A percentile compares a stretch with the other conserved stretches of the same genome.
Evolutionary conservation across 2,888 invertebrate species (phyloP).

Genomic region (Parnassius glacialis): DNA sequence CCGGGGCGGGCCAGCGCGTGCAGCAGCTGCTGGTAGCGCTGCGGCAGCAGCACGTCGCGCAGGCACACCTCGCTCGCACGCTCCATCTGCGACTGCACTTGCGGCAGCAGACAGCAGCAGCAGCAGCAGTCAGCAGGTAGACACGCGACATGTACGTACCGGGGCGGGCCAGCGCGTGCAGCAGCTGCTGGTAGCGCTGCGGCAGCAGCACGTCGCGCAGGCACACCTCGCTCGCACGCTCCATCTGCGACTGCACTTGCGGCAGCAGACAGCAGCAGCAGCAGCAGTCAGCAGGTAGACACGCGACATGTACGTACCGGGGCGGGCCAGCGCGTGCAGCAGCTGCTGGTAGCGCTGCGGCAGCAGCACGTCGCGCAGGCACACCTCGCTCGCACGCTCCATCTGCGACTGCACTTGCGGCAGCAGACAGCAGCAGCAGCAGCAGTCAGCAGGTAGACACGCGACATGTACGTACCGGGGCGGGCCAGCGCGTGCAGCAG

Average conservation of each 20-base stretch:
- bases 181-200: slow-evolving; percentile 83
- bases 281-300: neutral
- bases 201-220: slow-evolving; percentile 84
- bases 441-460: no score
- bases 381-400: neutral
- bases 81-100: slow-evolving; percentile 84
- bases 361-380: neutral
- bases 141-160: neutral
- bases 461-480: neutral
- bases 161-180: neutral
- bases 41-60: slow-evolving; percentile 82
- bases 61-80: slow-evolving; percentile 85
- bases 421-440: no score
- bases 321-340: no score
- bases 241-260: neutral
- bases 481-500: slow-evolving; percentile 51
- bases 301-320: neutral
- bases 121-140: no score
- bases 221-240: neutral
- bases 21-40: no score
- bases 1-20: no score
- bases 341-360: neutral
- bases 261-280: neutral
- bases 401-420: neutral
- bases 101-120: no score